Evolutionary conservation across 1,140 invertebrate species (phyloP).

Genomic region (Rhyzopertha dominica): DNA sequence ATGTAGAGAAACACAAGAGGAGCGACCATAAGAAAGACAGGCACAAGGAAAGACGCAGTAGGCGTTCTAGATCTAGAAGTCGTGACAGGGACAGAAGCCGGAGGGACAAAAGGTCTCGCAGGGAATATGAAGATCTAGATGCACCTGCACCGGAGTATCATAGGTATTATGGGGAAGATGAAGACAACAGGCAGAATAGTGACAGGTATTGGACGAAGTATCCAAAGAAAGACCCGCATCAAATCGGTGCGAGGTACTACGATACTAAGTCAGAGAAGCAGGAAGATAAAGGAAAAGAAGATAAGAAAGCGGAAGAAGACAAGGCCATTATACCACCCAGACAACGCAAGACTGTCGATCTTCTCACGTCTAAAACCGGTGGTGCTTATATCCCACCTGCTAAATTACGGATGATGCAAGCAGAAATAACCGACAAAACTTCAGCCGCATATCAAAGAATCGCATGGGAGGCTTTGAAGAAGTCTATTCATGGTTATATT

Average conservation of each 20-base stretch:
- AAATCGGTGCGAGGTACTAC: constrained; percentile 36
- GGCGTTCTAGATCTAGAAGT: no score
- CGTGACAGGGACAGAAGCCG: no score
- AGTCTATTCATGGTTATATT: constrained; percentile 97
- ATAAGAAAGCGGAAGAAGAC: constrained; percentile 24
- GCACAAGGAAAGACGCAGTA: no score
- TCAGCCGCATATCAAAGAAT: constrained; percentile 91
- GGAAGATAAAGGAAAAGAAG: constrained; percentile 15
- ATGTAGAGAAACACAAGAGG: no score
- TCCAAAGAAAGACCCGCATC: constrained; percentile 36
- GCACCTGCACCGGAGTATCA: constrained; percentile 23
- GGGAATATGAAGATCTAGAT: constrained; percentile 22
- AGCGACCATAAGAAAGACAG: no score
- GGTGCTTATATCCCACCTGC: constrained; percentile 99
- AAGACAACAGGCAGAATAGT: constrained; percentile 31
- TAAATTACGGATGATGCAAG: constrained; percentile 90
- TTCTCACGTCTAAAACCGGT: constrained; percentile 81
- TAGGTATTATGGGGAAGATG: constrained; percentile 40
- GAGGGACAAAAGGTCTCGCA: no score
- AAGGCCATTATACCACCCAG: constrained; percentile 31
- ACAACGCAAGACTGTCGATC: constrained; percentile 61
- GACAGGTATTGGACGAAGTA: constrained; percentile 45
- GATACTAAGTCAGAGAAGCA: constrained; percentile 20
- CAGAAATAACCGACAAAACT: constrained; percentile 87
- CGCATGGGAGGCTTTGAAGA: constrained; percentile 98